Base-by-base conservation (phyloP, 2,113 vertebrate species). In the Mustelus asterias region DNA sequence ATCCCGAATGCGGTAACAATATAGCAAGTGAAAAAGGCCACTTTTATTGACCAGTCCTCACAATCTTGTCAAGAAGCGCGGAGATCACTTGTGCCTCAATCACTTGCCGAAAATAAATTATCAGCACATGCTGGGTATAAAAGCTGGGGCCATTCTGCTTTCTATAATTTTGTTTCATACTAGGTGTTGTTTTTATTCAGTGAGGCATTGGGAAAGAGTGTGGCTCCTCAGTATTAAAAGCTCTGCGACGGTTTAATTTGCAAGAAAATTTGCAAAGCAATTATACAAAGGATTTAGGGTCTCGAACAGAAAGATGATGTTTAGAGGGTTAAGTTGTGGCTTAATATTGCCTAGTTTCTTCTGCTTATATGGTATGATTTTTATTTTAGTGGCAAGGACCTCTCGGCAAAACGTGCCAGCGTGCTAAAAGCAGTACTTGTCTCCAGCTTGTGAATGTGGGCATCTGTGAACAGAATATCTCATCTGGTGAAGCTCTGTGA, bases 321-420 rank as follows among this genome's bases (percentile, higher is more conserved):
- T 94, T 69, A 24, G 60, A 94, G 29, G 58, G 33, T 67, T 67
- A 37, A 94, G 18, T 69, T 37, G 69, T 94, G 33, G 69, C 69
- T 72, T 72, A 95, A 95, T 72, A 72, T 95, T 72, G 94, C 16
- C 14, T 70, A 33, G 69, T 48, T 94, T 69, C 63, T 94, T 95
- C 44, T 54, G 54, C 54, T 60, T 90, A 90, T 90, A 90, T 60
- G 88, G 54, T 90, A 63, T 60, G 88, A 90, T 54, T 33, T 18
- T 65, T 54, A 54, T 13, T 70, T 94, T 7, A 94, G 93, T 94
- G 65, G 20, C 10, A 44, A 29, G 37, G 37, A 70, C 9, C 37
- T 67, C 65, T 67, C 18, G 67, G 65, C 11, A 72, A 72, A 95
- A 76, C 26, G 48, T 95, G 69, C 67, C 67, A 29, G 69, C 16